These are phyloP conservation scores for Amphiprion clarkii DNA, from an alignment of 2,797 vertebrate species.

Conservation along the genomic window DNA sequence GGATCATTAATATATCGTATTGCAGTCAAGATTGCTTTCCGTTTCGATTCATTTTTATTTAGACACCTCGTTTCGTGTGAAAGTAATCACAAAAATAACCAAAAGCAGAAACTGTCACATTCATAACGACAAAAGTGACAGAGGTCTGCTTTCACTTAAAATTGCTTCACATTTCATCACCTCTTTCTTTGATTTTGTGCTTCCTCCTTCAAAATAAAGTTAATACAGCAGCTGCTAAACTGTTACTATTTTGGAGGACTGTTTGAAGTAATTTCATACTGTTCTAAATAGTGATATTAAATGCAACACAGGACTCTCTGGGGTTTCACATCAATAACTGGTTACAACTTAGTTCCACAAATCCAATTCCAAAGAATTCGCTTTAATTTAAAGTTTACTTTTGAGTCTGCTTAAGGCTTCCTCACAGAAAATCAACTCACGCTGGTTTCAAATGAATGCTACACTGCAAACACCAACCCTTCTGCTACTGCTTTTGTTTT, in stretches of 20 bases:
- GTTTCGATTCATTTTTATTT: constrained; percentile 68
- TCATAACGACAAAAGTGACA: constrained; percentile 37
- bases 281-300: not conserved
- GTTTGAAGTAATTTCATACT: not conserved
- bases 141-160: constrained; percentile 17
- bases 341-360: too few species aligned
- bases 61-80: constrained; percentile 52
- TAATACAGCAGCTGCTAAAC: not conserved
- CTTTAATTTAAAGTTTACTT: too few species aligned
- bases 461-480: too few species aligned
- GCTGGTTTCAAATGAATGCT: too few species aligned
- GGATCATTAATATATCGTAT: constrained; percentile 75
- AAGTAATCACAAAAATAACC: constrained; percentile 62
- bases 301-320: not conserved
- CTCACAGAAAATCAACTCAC: too few species aligned
- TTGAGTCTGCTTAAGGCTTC: too few species aligned
- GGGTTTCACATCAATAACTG: too few species aligned
- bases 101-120: constrained; percentile 57
- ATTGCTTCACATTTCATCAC: constrained; percentile 56
- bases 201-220: constrained; percentile 15
- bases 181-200: constrained; percentile 26
- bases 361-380: too few species aligned
- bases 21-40: constrained; percentile 70
- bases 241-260: not conserved
- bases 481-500: too few species aligned